Conservation (phyloP, 2,113 vertebrate genomes). For the Polyodon spathula region DNA sequence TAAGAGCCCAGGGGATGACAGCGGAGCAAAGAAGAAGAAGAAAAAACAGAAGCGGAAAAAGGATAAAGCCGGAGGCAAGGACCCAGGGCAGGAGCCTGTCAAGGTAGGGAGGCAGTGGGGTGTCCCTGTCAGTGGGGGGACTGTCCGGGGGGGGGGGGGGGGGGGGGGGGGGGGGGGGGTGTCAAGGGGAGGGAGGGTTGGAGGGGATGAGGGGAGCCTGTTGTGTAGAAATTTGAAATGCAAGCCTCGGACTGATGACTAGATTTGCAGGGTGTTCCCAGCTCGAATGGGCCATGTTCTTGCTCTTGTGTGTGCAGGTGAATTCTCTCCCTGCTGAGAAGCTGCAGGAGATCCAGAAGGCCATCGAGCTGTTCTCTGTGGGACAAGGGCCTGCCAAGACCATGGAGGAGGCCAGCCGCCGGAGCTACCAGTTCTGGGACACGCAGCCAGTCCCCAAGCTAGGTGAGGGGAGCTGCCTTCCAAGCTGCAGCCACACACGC, state of each 20-base stretch:
- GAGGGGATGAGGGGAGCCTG: too few species aligned
- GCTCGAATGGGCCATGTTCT: neutral
- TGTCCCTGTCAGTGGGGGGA: too few species aligned
- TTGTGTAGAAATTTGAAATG: slow-evolving; percentile 6
- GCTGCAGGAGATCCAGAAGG: slow-evolving; percentile 98
- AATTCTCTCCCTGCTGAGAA: slow-evolving; percentile 91
- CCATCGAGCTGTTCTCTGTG: slow-evolving; percentile 93
- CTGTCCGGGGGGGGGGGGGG: too few species aligned
- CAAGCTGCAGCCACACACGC: too few species aligned
- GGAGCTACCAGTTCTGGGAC: slow-evolving; percentile 99
- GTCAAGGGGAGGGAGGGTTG: too few species aligned
- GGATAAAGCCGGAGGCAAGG: slow-evolving; percentile 77
- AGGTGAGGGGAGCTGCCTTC: too few species aligned
- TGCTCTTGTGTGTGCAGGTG: slow-evolving; percentile 54
- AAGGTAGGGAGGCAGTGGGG: too few species aligned
- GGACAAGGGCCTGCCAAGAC: slow-evolving; percentile 95
- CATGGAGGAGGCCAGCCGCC: slow-evolving; percentile 93
- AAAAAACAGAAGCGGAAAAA: slow-evolving; percentile 93
- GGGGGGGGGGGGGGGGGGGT: too few species aligned
- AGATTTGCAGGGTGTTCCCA: too few species aligned
- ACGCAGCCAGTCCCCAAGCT: slow-evolving; percentile 94
- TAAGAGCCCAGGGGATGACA: slow-evolving; percentile 74
- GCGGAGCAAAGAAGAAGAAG: slow-evolving; percentile 94
- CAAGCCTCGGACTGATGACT: too few species aligned
- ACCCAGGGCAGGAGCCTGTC: slow-evolving; percentile 59